Base-by-base conservation (phyloP, 2,888 invertebrate species). In the Serripes groenlandicus region DNA sequence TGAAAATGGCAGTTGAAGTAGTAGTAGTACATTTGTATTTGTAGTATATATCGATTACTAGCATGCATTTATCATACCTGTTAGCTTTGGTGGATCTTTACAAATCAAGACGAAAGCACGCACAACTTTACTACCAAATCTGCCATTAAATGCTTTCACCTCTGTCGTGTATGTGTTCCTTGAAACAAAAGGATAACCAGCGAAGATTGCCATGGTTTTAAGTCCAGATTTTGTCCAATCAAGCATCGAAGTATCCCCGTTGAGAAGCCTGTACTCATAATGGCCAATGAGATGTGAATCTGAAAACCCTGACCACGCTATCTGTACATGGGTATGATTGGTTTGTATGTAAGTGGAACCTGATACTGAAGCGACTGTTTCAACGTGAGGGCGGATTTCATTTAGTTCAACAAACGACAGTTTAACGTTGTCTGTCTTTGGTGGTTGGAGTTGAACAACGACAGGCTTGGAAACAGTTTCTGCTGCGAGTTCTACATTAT, bases 241-340 rank as follows among this genome's bases (percentile, higher is more conserved):
- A 21, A 62, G 7, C 1, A 62, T 21, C 15, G 62, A 21, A 18
- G 32, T 3, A 32, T 34, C 11, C 3, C 34, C 32, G 11, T 62
- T 15, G 2, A 62, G 34, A 28, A 62, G 62, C 32, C 62, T 32
- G 34, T 62, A 62, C 32, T 62, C 30, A 23, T 62, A 62, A 21
- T 62, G 21, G 21, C 3, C n/a, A 18, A 62, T 62, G 3, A 7
- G 62, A 32, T 32, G 34, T 3, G 32, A 4, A 34, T 62, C 62
- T n/a, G 34, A 21, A 30, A 62, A 62, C 18, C 62, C 62, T 0
- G 62, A 62, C 62, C 62, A 62, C 62, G 32, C 34, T 7, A 62
- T n/a, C n/a, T 34, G 62, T 32, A 62, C 34, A 62, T 62, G 62
- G 34, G 34, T 62, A 32, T 62, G 34, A n/a, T 62, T 62, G 3